Evolutionary conservation across 2,888 invertebrate genomes (phyloP).

Genomic region (Ernsta delagoae): DNA sequence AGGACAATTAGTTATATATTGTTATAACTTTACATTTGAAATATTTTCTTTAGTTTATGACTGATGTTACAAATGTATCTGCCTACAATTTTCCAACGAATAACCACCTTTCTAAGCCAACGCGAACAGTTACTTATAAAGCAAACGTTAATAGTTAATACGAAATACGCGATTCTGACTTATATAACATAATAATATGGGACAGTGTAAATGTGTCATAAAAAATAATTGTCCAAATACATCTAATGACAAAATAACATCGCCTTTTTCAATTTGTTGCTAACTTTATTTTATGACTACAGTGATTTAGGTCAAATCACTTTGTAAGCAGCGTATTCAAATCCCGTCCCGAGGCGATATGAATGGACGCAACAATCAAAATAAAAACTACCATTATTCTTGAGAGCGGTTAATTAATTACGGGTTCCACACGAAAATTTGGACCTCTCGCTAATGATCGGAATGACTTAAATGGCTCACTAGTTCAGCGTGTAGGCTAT

Average conservation of each 20-base stretch:
- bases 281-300: neutral
- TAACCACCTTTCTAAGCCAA: no score
- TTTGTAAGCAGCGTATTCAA: slow-evolving; percentile 22
- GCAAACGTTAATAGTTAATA: no score
- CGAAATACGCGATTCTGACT: no score
- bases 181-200: no score
- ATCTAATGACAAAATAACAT: neutral
- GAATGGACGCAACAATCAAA: slow-evolving; percentile 30
- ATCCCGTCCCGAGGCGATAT: slow-evolving; percentile 27
- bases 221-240: no score
- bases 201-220: no score
- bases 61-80: no score
- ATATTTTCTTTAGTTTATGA: no score
- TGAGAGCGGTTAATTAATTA: slow-evolving; percentile 77
- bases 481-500: slow-evolving; percentile 65
- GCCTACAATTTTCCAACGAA: no score
- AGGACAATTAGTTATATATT: slow-evolving; percentile 13
- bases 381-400: slow-evolving; percentile 68
- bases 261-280: neutral
- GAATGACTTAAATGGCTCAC: slow-evolving; percentile 71
- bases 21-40: neutral
- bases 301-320: neutral
- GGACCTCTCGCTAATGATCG: slow-evolving; percentile 67
- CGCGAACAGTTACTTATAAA: no score
- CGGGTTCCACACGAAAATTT: slow-evolving; percentile 65